Evolutionary conservation across 1,140 invertebrate genomes (phyloP).

Genomic region (Panagrolaimus sp.): DNA sequence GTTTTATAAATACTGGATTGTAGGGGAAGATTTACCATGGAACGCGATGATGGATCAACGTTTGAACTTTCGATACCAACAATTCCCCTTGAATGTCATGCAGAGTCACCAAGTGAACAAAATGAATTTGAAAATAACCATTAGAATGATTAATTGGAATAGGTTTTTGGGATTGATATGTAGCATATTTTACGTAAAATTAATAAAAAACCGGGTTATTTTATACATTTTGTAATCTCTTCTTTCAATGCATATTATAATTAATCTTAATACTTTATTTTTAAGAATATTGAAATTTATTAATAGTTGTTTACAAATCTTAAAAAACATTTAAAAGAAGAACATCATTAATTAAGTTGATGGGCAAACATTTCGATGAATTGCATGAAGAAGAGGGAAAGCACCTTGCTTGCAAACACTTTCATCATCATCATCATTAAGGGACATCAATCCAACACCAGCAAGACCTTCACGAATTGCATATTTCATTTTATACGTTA

Average conservation of each 20-base stretch:
- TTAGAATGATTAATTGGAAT: background rate
- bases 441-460: slow-evolving; percentile 1
- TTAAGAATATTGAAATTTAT: no score
- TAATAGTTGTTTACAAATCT: no score
- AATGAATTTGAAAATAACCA: background rate
- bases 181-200: no score
- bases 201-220: no score
- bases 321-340: no score
- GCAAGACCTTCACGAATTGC: slow-evolving; percentile 1
- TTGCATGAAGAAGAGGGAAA: background rate
- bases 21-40: slow-evolving; percentile 42
- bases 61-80: slow-evolving; percentile 46
- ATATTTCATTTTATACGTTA: slow-evolving; percentile 7
- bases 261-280: no score
- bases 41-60: slow-evolving; percentile 40
- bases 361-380: background rate
- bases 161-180: background rate
- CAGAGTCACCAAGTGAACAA: background rate
- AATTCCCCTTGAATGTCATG: slow-evolving; percentile 10
- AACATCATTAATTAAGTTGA: no score
- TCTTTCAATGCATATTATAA: no score
- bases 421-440: slow-evolving; percentile 10
- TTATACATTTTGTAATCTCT: no score
- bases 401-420: background rate
- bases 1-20: slow-evolving; percentile 13